Percentiles rank a stretch among this genome's conserved stretches.
Conservation (phyloP, 2,113 vertebrate species). For the Phaethornis superciliosus region DNA sequence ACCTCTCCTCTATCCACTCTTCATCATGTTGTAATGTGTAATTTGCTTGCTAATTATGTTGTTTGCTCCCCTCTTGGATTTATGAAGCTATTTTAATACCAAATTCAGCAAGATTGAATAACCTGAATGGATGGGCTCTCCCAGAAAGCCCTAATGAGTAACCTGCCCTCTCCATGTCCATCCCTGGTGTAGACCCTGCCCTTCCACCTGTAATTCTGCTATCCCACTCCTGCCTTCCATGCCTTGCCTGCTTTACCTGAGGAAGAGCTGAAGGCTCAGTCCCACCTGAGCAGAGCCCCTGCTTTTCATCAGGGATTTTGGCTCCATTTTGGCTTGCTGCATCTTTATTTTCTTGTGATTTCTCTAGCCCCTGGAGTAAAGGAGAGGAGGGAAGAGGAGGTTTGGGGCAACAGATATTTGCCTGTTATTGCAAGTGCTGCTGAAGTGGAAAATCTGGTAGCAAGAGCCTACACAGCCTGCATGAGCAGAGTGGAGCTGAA, state of each 20-base stretch:
- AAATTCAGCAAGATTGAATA: background rate
- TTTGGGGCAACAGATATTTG: background rate
- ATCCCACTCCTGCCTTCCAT: background rate
- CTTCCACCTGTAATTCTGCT: background rate
- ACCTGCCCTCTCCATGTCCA: background rate
- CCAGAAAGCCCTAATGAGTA: background rate
- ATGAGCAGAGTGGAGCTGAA: background rate
- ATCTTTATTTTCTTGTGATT: background rate
- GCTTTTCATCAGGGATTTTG: background rate
- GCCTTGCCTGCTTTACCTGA: background rate
- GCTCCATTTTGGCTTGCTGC: background rate
- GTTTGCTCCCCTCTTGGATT: background rate
- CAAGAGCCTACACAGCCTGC: background rate
- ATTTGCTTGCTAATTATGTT: slow-evolving; percentile 13
- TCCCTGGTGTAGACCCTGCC: background rate
- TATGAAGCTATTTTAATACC: background rate
- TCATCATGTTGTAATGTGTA: background rate
- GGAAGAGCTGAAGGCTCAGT: background rate
- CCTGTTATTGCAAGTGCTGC: background rate
- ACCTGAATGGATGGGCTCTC: background rate
- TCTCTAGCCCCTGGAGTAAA: background rate
- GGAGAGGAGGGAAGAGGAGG: background rate
- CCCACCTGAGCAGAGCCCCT: background rate
- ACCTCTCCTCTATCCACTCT: background rate
- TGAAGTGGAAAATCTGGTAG: background rate